Evolutionary conservation across 2,113 vertebrate genomes (phyloP).

Genomic region (Eira barbara): DNA sequence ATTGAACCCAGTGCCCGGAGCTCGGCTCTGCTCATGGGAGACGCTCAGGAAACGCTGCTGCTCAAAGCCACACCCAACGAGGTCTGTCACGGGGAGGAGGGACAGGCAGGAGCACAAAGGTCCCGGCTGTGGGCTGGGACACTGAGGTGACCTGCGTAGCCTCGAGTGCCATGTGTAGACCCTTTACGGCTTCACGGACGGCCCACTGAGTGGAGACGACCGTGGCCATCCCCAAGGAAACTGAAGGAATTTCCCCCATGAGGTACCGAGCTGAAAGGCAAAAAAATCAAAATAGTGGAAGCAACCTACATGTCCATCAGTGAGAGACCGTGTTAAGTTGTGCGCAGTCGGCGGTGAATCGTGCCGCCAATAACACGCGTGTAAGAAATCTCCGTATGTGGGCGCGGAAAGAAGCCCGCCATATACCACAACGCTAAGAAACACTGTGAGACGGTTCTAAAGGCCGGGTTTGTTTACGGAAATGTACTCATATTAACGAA

Average conservation of each 20-base stretch:
- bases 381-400: accelerated
- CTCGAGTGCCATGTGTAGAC: accelerated
- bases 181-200: not conserved
- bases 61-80: no score
- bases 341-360: no score
- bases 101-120: not conserved
- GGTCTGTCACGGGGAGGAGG: not conserved
- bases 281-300: not conserved
- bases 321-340: not conserved
- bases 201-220: not conserved
- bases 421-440: not conserved
- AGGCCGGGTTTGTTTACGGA: not conserved
- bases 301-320: not conserved
- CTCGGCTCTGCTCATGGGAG: not conserved
- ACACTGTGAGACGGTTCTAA: not conserved
- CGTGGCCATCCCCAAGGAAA: no score
- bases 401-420: not conserved
- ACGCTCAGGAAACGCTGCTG: accelerated
- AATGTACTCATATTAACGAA: not conserved
- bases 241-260: not conserved
- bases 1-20: not conserved
- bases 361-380: not conserved
- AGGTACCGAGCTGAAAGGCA: not conserved
- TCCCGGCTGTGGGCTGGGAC: accelerated
- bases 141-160: not conserved